Conservation (phyloP, 2,797 vertebrate genomes). For the Nannoperca australis region DNA sequence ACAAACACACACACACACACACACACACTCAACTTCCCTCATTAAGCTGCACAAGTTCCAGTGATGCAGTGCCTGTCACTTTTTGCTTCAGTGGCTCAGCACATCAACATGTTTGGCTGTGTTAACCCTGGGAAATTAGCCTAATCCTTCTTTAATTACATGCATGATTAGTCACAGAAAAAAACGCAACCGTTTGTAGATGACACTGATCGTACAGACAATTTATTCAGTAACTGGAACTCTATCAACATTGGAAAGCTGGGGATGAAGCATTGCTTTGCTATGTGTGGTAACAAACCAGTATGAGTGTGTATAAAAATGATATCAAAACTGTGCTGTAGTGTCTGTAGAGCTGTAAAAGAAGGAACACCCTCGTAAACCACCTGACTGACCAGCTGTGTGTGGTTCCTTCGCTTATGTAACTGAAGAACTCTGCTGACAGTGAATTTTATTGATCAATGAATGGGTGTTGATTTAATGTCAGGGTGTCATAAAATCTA, state of each 20-base stretch:
- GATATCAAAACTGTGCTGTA: constrained; percentile 13
- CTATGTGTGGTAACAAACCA: constrained; percentile 20
- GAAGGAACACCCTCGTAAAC: constrained; percentile 2
- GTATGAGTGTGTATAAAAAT: constrained; percentile 7
- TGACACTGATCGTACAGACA: constrained; percentile 47
- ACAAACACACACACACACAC: constrained; percentile 40
- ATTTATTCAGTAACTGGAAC: constrained; percentile 36
- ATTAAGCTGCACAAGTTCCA: constrained; percentile 48
- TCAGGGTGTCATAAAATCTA: constrained; percentile 49
- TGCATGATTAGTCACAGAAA: constrained; percentile 62
- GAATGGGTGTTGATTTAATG: constrained; percentile 34
- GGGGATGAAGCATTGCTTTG: constrained; percentile 31
- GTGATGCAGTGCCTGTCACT: constrained; percentile 46
- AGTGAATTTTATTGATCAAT: constrained; percentile 12
- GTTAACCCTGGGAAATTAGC: constrained; percentile 70
- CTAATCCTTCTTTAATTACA: constrained; percentile 74
- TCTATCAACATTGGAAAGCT: constrained; percentile 15
- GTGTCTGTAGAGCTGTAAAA: constrained; percentile 6
- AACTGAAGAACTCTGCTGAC: constrained; percentile 27
- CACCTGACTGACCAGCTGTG: constrained; percentile 1
- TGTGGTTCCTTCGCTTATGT: background rate
- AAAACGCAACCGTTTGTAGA: constrained; percentile 33
- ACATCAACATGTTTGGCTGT: constrained; percentile 60
- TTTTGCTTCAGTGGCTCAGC: constrained; percentile 58
- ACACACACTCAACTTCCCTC: constrained; percentile 11